phyloP scores from a whole-genome alignment of 2,888 invertebrate genomes.

The Synergus itoensis region DNA sequence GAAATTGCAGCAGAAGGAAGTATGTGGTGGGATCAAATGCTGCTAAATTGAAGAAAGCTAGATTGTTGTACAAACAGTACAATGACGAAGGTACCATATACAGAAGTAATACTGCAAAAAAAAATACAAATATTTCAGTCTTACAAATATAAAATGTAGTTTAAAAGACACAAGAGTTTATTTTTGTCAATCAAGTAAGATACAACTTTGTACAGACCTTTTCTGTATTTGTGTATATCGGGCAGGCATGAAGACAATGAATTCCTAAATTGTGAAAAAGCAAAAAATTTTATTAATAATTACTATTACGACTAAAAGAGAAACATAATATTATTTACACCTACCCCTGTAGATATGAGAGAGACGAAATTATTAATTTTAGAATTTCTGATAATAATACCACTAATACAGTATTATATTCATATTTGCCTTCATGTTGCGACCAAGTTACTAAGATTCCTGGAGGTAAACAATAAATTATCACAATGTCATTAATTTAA shows the following conservation, averaged over 20 bases:
- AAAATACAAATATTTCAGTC: conserved; percentile 49
- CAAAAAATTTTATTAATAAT: conserved; percentile 16
- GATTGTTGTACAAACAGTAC: conserved; percentile 96
- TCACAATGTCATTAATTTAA: too few species aligned
- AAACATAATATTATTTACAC: conserved; percentile 62
- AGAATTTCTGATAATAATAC: conserved; percentile 93
- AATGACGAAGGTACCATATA: conserved; percentile 95
- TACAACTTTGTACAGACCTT: conserved; percentile 64
- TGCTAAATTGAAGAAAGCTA: conserved; percentile 93
- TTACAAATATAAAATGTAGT: too few species aligned
- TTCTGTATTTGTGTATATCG: conserved; percentile 67
- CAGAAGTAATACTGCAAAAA: conserved; percentile 84
- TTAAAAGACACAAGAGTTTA: not conserved
- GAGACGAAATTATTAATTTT: conserved; percentile 87
- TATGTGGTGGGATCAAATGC: conserved; percentile 97
- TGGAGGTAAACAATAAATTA: conserved; percentile 74
- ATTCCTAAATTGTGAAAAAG: conserved; percentile 63
- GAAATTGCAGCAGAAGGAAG: conserved; percentile 91
- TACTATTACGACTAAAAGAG: not conserved
- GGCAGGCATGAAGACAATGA: conserved; percentile 60
- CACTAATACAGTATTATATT: conserved; percentile 92
- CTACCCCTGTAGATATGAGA: conserved; percentile 86
- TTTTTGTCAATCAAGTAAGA: conserved; percentile 21
- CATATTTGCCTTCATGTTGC: conserved; percentile 90
- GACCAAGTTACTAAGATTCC: conserved; percentile 95